These are phyloP conservation scores for Amphipoea oculea DNA, from an alignment of 2,888 invertebrate species.

Conservation along the genomic window DNA sequence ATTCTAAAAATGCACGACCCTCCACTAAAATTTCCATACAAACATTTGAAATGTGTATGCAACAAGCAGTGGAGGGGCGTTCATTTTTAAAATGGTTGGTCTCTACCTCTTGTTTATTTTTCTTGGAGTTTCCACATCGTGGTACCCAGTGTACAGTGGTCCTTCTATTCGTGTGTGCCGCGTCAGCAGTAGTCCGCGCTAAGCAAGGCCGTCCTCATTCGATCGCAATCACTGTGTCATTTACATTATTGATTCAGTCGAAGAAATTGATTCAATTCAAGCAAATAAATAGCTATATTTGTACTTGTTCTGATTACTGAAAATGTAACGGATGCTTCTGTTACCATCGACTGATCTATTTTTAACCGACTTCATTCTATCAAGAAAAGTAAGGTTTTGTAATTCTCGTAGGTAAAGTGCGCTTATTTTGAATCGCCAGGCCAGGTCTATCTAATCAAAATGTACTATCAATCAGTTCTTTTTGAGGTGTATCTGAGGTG, in stretches of 20 bases:
- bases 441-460: not conserved
- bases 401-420: not conserved
- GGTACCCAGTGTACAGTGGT: no score
- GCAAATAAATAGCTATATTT: slow-evolving; percentile 11
- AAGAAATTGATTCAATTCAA: slow-evolving; percentile 35
- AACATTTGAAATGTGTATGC: no score
- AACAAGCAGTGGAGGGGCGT: no score
- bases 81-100: no score
- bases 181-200: not conserved
- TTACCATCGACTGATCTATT: not conserved
- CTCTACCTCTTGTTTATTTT: not conserved
- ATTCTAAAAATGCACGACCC: no score
- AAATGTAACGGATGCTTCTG: not conserved
- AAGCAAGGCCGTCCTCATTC: slow-evolving; percentile 29
- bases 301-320: slow-evolving; percentile 5
- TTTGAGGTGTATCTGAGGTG: no score
- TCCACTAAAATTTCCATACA: no score
- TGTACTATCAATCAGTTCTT: not conserved
- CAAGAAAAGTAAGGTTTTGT: not conserved
- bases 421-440: not conserved
- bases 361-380: not conserved
- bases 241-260: slow-evolving; percentile 33
- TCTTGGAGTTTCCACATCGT: not conserved
- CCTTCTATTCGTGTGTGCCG: not conserved
- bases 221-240: slow-evolving; percentile 23